Conservation (phyloP, 2,888 invertebrate species). For the Nysson spinosus region DNA sequence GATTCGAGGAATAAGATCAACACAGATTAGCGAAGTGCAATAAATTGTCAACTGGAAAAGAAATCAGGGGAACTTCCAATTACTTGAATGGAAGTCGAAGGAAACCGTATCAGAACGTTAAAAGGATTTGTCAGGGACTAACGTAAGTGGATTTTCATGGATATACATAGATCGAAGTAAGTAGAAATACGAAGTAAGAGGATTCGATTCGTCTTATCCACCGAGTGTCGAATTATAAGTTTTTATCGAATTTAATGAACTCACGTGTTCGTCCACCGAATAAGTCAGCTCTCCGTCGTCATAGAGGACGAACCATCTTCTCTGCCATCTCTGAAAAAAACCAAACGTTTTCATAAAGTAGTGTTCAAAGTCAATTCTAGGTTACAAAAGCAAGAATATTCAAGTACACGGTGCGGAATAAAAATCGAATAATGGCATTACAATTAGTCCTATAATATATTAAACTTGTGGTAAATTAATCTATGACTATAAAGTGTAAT, state of each 20-base stretch:
- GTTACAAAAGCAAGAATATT: no score
- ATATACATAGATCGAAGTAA: constrained; percentile 3
- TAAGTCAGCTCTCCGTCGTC: constrained; percentile 98
- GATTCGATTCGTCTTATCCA: constrained; percentile 36
- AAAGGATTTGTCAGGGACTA: constrained; percentile 64
- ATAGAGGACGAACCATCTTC: constrained; percentile 98
- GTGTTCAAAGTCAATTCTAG: no score
- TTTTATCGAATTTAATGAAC: constrained; percentile 75
- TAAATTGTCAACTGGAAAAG: neutral
- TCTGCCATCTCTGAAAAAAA: constrained; percentile 94
- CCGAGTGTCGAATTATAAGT: constrained; percentile 21
- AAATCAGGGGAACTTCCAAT: neutral
- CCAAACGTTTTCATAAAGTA: neutral
- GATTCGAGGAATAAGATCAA: no score
- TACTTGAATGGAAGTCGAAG: constrained; percentile 21
- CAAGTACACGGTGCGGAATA: no score
- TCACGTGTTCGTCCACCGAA: constrained; percentile 98
- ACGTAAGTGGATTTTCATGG: constrained; percentile 53
- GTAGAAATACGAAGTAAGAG: constrained; percentile 21
- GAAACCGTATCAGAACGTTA: constrained; percentile 59
- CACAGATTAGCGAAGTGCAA: no score
- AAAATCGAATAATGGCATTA: no score
- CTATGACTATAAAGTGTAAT: no score
- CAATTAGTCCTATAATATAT: no score
- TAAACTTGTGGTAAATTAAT: no score